Conservation (phyloP, 2,888 invertebrate genomes). For the Celastrina argiolus region DNA sequence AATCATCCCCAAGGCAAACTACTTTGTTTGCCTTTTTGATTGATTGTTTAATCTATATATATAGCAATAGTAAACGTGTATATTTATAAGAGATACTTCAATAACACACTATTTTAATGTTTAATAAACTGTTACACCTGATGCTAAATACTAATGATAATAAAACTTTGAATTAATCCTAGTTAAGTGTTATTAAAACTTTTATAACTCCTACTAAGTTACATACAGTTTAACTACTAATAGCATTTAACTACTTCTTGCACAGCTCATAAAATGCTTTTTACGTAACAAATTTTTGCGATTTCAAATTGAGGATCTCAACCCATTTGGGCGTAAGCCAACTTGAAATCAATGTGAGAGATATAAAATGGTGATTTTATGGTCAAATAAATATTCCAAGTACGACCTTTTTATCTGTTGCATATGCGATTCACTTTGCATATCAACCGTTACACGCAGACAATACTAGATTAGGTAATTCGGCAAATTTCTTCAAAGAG, state of each 20-base stretch:
- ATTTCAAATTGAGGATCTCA: constrained; percentile 3
- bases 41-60: too few relatives aligned
- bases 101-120: too few relatives aligned
- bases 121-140: too few relatives aligned
- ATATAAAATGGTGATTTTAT: constrained; percentile 15
- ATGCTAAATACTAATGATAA: too few relatives aligned
- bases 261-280: neutral
- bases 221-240: neutral
- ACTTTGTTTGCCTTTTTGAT: too few relatives aligned
- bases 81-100: too few relatives aligned
- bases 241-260: neutral
- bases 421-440: constrained; percentile 2
- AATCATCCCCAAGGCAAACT: too few relatives aligned
- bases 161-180: too few relatives aligned
- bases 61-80: too few relatives aligned
- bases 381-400: constrained; percentile 16
- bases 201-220: neutral
- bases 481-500: neutral
- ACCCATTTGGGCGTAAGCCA: constrained; percentile 12
- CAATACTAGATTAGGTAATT: neutral
- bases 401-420: constrained; percentile 17
- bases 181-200: too few relatives aligned
- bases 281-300: constrained; percentile 8
- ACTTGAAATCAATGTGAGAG: constrained; percentile 11
- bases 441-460: neutral